Base-by-base conservation (phyloP, 2,888 invertebrate genomes). In the Campoplex nolae region DNA sequence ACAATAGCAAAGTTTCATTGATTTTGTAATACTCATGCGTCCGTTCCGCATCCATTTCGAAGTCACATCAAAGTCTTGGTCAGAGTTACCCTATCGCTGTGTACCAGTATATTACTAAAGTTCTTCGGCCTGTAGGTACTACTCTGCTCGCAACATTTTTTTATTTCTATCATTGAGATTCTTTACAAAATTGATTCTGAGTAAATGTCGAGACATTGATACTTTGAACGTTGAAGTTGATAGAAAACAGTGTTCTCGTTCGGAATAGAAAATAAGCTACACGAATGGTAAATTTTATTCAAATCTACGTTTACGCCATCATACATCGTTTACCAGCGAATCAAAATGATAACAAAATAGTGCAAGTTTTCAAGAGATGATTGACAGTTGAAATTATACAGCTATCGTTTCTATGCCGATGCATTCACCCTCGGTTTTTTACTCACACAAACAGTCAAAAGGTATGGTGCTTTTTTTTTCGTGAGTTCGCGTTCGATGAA, bases 11-110 rank as follows among this genome's bases (percentile, higher is more conserved):
- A 9, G 79, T 71, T 76, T 67, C 54, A 76, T 71, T 79, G 8
- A 75, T 76, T 83, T 56, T 79, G 23, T 83, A 86, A 83, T 86
- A 83, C 32, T 71, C 58, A 65, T 71, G 74, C 23, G 23, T 23
- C 23, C 23, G 23, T 3, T 76, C 65, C 1, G 76, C 65, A 4
- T 80, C 76, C 86, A 80, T 83, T 62, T 51, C 32, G 38, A 71
- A 54, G n/a, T 56, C 78, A n/a, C 56, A 23, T 71, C 70, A 23
- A 65, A 67, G 48, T 42, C 51, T 65, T 16, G 13, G 51, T 79
- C 45, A 32, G 23, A n/a, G 38, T 54, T 58, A 58, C 58, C 58
- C 3, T 3, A 32, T 3, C 28, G 2, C 28, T 58, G 28, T 32
- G 28, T 58, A 13, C 28, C 23, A 23, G 28, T 58, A 32, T 28